Base-by-base conservation (phyloP, 37 sponge, comb jelly and placozoan genomes). In the Cladorhizidae sp. region DNA sequence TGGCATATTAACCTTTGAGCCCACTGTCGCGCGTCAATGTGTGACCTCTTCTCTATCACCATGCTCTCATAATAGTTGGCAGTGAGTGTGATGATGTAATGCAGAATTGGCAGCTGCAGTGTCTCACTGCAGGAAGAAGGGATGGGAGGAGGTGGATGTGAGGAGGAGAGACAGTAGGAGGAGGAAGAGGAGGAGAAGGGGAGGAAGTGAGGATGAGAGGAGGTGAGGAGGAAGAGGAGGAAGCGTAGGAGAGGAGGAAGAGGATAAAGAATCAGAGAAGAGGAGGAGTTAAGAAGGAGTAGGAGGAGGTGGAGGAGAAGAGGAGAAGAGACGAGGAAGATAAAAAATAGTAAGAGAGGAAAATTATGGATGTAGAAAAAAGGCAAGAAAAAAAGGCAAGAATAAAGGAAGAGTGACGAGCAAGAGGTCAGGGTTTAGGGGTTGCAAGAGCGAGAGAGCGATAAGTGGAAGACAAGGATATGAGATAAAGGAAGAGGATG, bases 61-160 rank as follows among this genome's bases (percentile, higher is more conserved):
- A 93, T 86, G 42, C 74, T 83, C 78, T 93, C 94, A 64, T 90
- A 93, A 62, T 87, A 79, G 63, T 52, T 71, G 35, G 82, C 87
- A 26, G 83, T 82, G 57, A 90, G 70, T 33, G 83, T 87, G 26
- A 89, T 71, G 70, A 90, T 58, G 64, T 90, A 89, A 40, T 93
- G 94, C 0, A 93, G 43, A 0, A 85, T 90, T 6, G 22, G 72
- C 56, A 93, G 67, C 11, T 89, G 77, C 41, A 93, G 77, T 1
- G 95, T 87, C 65, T 94, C 92, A 1, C 90, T 88, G 75, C 9
- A 0, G 72, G 31, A 56, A 1, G 26, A 6, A 64, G 40, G 56
- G 8, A 71, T 22, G 36, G 45, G 36, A 54, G 17, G 64, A n/a
- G n/a, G 70, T 67, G 70, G 38, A 32, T 31, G 70, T 55, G 69